Evolutionary conservation across 2,888 invertebrate genomes (phyloP).

Genomic region (Acanthopleura granulata): DNA sequence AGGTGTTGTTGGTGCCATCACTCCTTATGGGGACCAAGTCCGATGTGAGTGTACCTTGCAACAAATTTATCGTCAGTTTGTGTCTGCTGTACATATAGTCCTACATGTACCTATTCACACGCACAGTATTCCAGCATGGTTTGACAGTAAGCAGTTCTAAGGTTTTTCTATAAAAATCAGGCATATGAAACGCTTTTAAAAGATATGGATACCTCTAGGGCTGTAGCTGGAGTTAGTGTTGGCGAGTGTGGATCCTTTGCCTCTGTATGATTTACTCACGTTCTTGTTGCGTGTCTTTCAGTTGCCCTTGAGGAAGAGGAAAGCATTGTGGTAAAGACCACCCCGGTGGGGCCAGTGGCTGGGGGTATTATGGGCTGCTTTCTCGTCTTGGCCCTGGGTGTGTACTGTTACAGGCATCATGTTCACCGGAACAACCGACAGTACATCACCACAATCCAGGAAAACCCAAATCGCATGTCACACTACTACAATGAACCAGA

Average conservation of each 20-base stretch:
- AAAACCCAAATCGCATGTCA: constrained; percentile 68
- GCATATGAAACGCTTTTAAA: too few species aligned
- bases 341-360: constrained; percentile 88
- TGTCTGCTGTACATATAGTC: too few species aligned
- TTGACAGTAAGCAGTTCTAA: too few species aligned
- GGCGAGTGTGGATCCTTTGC: too few species aligned
- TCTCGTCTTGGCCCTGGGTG: constrained; percentile 83
- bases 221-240: too few species aligned
- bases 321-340: constrained; percentile 53
- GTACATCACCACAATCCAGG: constrained; percentile 65
- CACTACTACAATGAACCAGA: constrained; percentile 70
- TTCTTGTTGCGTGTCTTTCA: constrained; percentile 21
- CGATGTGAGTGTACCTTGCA: constrained; percentile 26
- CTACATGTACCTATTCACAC: too few species aligned
- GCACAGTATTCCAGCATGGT: too few species aligned
- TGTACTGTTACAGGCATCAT: constrained; percentile 81
- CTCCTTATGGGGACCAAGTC: constrained; percentile 83
- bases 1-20: constrained; percentile 85
- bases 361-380: constrained; percentile 87
- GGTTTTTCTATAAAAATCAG: too few species aligned
- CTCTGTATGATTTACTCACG: too few species aligned
- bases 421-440: constrained; percentile 65
- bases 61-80: neutral
- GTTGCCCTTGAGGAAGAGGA: constrained; percentile 44
- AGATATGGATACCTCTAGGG: too few species aligned